Conservation (phyloP, 2,113 vertebrate genomes). For the Zapornia atra region DNA sequence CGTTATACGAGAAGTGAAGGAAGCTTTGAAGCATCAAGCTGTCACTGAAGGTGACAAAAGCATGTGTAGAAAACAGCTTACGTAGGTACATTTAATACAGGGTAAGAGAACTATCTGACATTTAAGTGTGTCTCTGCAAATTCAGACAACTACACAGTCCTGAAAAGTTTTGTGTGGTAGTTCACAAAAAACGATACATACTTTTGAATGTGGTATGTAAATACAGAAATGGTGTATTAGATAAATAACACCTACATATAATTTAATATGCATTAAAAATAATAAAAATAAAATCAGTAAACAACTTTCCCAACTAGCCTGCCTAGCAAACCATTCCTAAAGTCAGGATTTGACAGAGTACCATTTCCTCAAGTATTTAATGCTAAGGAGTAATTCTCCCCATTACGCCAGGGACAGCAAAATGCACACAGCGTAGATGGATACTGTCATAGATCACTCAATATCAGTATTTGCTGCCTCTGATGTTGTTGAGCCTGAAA, state of each 20-base stretch:
- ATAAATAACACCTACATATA: neutral
- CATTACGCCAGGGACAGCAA: neutral
- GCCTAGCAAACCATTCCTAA: neutral
- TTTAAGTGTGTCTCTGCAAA: neutral
- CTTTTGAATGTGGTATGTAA: neutral
- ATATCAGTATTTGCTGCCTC: neutral
- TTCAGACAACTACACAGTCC: neutral
- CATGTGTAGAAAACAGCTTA: neutral
- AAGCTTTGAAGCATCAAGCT: neutral
- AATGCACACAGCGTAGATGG: neutral
- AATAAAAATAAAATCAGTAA: neutral
- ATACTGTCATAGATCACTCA: neutral
- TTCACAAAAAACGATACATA: neutral
- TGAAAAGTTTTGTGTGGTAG: neutral
- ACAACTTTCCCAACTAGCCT: neutral
- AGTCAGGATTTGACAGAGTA: neutral
- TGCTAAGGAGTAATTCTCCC: neutral
- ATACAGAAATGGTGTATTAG: neutral
- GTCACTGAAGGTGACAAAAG: neutral
- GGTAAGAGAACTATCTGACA: neutral
- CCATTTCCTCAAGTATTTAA: neutral
- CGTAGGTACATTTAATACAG: neutral
- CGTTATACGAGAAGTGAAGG: rapidly evolving
- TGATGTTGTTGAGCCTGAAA: neutral
- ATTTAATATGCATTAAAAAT: neutral